Evolutionary conservation across 2,888 invertebrate species (phyloP).

Genomic region (Nysson spinosus): DNA sequence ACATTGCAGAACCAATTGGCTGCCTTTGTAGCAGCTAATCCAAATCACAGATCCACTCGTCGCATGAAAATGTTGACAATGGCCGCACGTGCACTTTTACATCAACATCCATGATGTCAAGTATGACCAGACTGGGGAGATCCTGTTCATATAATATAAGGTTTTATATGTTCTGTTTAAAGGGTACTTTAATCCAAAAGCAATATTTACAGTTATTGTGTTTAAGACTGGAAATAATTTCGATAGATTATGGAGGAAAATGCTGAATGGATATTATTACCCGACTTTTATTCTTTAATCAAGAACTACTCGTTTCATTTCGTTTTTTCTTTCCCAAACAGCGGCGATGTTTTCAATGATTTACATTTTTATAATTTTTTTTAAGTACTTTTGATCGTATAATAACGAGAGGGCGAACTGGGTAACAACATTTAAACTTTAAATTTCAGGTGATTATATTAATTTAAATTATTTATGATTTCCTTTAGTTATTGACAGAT

Average conservation of each 20-base stretch:
- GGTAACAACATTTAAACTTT: not conserved
- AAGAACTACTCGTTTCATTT: not conserved
- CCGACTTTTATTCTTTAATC: slow-evolving; percentile 9
- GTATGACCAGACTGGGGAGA: slow-evolving; percentile 21
- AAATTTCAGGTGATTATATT: not conserved
- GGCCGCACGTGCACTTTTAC: slow-evolving; percentile 82
- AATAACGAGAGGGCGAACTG: slow-evolving; percentile 4
- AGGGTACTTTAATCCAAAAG: slow-evolving; percentile 38
- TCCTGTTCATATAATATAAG: slow-evolving; percentile 19
- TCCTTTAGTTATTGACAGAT: not conserved
- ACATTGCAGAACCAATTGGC: slow-evolving; percentile 87
- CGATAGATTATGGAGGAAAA: slow-evolving; percentile 27
- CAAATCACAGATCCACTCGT: slow-evolving; percentile 82
- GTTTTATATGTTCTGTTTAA: slow-evolving; percentile 53
- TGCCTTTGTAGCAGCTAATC: slow-evolving; percentile 83
- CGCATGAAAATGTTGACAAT: slow-evolving; percentile 86
- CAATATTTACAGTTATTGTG: slow-evolving; percentile 32
- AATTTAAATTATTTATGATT: slow-evolving; percentile 11
- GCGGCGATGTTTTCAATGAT: too few relatives aligned
- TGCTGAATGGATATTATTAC: slow-evolving; percentile 25
- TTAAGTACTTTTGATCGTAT: too few relatives aligned
- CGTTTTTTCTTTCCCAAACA: too few relatives aligned
- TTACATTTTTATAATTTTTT: too few relatives aligned
- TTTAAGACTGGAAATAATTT: slow-evolving; percentile 50
- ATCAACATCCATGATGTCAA: slow-evolving; percentile 55